Evolutionary conservation across 2,113 vertebrate species (phyloP).

Genomic region (Delphinus delphis): DNA sequence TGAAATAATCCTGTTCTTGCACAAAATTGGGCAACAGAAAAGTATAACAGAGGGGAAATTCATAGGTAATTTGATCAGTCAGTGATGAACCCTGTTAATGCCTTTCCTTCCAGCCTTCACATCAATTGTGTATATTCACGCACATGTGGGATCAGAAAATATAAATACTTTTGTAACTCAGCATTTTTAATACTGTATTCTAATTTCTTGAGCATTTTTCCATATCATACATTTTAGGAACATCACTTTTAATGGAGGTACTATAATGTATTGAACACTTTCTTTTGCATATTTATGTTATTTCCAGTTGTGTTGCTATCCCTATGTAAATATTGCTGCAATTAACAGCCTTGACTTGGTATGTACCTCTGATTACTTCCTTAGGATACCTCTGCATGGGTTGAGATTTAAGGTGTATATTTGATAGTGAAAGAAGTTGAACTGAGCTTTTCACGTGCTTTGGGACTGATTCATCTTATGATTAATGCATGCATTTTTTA

Average conservation of each 20-base stretch:
- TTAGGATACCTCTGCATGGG: not conserved
- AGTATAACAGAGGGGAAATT: not conserved
- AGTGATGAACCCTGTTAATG: not conserved
- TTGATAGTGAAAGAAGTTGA: not conserved
- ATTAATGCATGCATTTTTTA: not conserved
- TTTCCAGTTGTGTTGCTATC: not conserved
- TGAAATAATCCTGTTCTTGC: constrained; percentile 8
- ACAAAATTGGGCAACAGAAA: constrained; percentile 7
- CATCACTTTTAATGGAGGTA: not conserved
- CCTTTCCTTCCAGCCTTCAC: not conserved
- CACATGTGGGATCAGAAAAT: not conserved
- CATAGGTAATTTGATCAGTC: constrained; percentile 14
- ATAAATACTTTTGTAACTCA: constrained; percentile 8
- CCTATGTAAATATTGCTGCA: not conserved
- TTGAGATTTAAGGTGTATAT: not conserved
- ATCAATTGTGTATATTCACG: not conserved
- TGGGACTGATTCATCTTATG: not conserved
- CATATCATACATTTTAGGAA: not conserved
- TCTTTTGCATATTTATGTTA: constrained; percentile 8
- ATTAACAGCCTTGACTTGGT: constrained; percentile 12
- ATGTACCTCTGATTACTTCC: not conserved
- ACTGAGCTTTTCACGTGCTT: not conserved
- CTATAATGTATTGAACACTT: not conserved
- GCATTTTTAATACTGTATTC: constrained; percentile 6
- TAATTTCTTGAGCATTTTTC: constrained; percentile 35